Conservation (phyloP, 1,140 invertebrate species). For the Pseudomyrmex sp. region DNA sequence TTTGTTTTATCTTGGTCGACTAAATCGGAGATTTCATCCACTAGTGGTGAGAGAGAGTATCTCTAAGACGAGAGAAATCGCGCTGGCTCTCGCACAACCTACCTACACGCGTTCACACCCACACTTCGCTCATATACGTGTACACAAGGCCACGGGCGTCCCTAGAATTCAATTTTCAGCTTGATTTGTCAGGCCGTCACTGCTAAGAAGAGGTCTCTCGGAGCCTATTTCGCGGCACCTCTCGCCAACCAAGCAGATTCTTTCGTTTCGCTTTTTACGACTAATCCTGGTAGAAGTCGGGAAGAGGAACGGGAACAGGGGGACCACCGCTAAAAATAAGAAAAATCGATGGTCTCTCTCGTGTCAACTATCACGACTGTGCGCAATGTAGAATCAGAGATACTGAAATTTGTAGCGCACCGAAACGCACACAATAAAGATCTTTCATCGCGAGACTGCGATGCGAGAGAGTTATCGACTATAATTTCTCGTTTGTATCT, state of each 20-base stretch:
- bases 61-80: neutral
- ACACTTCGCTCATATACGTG: slow-evolving; percentile 18
- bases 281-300: slow-evolving; percentile 20
- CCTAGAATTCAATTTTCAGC: slow-evolving; percentile 84
- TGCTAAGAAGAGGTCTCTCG: slow-evolving; percentile 70
- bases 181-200: slow-evolving; percentile 84
- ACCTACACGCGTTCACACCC: slow-evolving; percentile 35
- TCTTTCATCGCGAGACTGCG: neutral
- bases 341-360: slow-evolving; percentile 46
- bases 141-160: slow-evolving; percentile 67
- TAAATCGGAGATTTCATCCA: slow-evolving; percentile 11
- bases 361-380: slow-evolving; percentile 1
- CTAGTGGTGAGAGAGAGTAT: slow-evolving; percentile 33
- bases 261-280: slow-evolving; percentile 77
- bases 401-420: neutral
- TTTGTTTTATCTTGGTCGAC: neutral
- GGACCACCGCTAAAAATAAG: neutral
- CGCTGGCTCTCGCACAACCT: slow-evolving; percentile 17
- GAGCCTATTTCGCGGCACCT: slow-evolving; percentile 77
- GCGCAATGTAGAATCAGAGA: neutral
- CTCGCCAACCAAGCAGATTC: slow-evolving; percentile 79
- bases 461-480: neutral
- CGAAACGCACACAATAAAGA: neutral
- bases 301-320: neutral
- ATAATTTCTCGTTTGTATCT: too few relatives aligned